These are phyloP conservation scores for Diarsia mendica DNA, from an alignment of 2,888 invertebrate species.

Conservation along the genomic window DNA sequence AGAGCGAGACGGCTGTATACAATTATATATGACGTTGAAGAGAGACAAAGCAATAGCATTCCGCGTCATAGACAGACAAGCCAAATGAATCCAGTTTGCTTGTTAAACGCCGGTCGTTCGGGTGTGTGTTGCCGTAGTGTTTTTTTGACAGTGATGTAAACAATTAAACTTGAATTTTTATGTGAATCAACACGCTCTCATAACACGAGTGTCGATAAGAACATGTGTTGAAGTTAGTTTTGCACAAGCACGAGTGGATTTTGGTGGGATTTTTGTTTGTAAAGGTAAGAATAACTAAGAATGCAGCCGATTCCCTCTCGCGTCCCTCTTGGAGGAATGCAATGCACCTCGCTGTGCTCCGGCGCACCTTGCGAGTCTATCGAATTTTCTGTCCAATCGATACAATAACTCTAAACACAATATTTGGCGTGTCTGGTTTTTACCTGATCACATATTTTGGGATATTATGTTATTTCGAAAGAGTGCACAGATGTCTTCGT, in stretches of 20 bases:
- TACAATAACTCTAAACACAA: constrained; percentile 48
- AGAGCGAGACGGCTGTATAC: constrained; percentile 73
- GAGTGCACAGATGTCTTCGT: constrained; percentile 34
- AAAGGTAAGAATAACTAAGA: constrained; percentile 87
- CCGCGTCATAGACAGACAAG: constrained; percentile 82
- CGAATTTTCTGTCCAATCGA: constrained; percentile 76
- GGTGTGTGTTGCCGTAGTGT: constrained; percentile 76
- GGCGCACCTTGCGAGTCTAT: constrained; percentile 86
- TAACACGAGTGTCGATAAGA: constrained; percentile 75
- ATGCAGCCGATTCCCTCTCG: constrained; percentile 87
- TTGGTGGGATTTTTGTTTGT: constrained; percentile 70
- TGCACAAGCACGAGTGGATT: constrained; percentile 66
- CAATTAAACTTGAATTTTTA: constrained; percentile 78
- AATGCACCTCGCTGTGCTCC: constrained; percentile 83
- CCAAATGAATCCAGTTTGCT: constrained; percentile 88
- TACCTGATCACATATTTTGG: constrained; percentile 2
- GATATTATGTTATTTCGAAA: neutral
- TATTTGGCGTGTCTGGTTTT: constrained; percentile 36
- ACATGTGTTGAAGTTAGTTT: constrained; percentile 77
- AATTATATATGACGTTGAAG: constrained; percentile 68
- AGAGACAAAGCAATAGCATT: constrained; percentile 84
- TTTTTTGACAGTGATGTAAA: constrained; percentile 85
- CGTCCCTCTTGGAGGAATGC: constrained; percentile 88
- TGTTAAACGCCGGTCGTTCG: constrained; percentile 81
- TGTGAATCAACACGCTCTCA: constrained; percentile 74